Conservation (phyloP, 2,888 invertebrate species). For the Cloeon dipterum region DNA sequence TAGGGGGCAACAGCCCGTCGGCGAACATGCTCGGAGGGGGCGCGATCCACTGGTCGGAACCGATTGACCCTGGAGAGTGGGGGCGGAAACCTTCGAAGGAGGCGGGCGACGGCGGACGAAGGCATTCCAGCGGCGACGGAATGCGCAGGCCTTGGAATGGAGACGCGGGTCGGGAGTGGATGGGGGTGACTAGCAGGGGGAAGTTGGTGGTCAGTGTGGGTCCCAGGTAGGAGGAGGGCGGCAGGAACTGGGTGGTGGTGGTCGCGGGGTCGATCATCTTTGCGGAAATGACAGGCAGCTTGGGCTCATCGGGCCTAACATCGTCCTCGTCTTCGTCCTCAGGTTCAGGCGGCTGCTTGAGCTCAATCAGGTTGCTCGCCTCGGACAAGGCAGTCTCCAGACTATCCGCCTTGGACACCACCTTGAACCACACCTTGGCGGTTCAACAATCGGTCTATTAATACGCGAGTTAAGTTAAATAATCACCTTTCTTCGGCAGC, state of each 20-base stretch:
- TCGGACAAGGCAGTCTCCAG: background rate
- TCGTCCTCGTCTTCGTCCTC: too few relatives aligned
- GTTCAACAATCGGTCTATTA: background rate
- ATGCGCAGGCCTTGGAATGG: too few relatives aligned
- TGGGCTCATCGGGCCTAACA: too few relatives aligned
- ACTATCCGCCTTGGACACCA: background rate
- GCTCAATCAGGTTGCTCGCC: background rate
- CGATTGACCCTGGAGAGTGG: background rate
- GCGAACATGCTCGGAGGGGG: slow-evolving; percentile 1
- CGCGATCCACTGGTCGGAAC: background rate
- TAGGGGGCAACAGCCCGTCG: too few relatives aligned
- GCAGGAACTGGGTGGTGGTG: too few relatives aligned
- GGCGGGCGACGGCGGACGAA: background rate
- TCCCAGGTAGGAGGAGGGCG: background rate
- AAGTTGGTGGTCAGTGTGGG: background rate
- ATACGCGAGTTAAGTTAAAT: background rate
- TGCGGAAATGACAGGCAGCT: too few relatives aligned
- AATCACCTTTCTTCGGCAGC: background rate
- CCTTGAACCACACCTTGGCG: background rate
- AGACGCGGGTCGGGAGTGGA: background rate
- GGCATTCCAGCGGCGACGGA: background rate
- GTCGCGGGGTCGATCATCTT: too few relatives aligned
- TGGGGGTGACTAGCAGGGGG: background rate
- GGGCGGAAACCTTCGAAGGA: background rate
- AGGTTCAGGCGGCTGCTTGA: too few relatives aligned